Evolutionary conservation across 2,888 invertebrate species (phyloP), one percentile per base, ranked within the genome.

Genomic region (Dysmachus trigonus): DNA sequence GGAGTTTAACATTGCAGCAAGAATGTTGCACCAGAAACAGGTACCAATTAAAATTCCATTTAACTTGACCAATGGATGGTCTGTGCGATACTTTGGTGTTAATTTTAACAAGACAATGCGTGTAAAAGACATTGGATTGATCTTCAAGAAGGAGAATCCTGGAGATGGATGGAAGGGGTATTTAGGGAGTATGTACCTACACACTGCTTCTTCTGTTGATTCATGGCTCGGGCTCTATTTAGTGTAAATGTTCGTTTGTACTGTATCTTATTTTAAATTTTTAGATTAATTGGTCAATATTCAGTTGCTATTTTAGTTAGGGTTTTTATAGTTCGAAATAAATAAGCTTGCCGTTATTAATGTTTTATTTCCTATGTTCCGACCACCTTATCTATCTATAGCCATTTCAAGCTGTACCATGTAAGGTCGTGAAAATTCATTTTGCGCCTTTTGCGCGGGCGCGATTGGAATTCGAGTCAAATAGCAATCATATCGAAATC

Each of bases 61-160:
- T 73, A 35, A 88, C 8, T 86, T 86, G 10, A 85, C 86, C 0
- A 88, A 88, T 3, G 88, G 88, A 13, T 91, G 91, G 91, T 89
- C 87, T n/a, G 89, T 91, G 1, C 90, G 91, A 6, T 91, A 91
- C 83, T 91, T 90, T 87, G 87, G 91, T 2, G 81, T 88, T 2
- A 88, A 88, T 5, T 91, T 91, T 85, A 88, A 88, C 77, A 89
- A 90, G 87, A 87, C 89, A 8, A 88, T 91, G 2, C 86, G 88
- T 3, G 88, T 91, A 0, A 88, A 89, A 85, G 91, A 91, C 87
- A 90, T 91, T 31, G 91, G 91, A 0, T 85, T 91, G 0, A 88
- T 90, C n/a, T 90, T 89, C 74, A 89, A 89, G 18, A 83, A 30
- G 33, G 4, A 1, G 5, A 35, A 38, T 33, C 35, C 30, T 22